These are phyloP conservation scores for Mobula hypostoma DNA, from an alignment of 2,113 vertebrate species.

Conservation along the genomic window DNA sequence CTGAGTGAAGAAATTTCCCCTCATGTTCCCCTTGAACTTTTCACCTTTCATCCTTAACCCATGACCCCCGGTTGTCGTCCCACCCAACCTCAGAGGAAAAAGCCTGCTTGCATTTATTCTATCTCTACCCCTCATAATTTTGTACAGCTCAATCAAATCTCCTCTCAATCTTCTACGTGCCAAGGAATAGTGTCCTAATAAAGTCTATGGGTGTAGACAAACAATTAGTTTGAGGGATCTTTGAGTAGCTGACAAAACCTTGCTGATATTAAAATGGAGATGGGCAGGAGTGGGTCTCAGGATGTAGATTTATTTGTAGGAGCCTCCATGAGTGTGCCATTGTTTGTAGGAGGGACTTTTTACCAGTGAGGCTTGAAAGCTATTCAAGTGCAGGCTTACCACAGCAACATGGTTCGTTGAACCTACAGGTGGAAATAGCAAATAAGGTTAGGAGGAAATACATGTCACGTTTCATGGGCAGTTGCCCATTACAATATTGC, in stretches of 20 bases:
- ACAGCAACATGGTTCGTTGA: background rate
- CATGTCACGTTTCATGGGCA: background rate
- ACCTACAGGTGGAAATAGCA: background rate
- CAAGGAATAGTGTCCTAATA: too few species aligned
- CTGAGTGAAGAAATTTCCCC: too few species aligned
- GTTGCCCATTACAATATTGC: background rate
- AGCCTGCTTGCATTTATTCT: too few species aligned
- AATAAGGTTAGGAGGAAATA: background rate
- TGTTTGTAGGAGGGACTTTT: background rate
- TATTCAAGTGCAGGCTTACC: background rate
- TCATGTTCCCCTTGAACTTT: too few species aligned
- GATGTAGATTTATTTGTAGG: background rate
- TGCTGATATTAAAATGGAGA: background rate
- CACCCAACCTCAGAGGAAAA: too few species aligned
- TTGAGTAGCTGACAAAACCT: background rate
- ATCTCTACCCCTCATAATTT: too few species aligned
- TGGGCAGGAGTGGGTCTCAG: background rate
- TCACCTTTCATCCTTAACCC: too few species aligned
- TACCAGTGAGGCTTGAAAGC: slow-evolving; percentile 3
- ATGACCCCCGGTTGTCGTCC: too few species aligned
- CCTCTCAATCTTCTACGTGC: too few species aligned
- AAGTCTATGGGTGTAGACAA: background rate
- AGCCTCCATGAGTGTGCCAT: background rate
- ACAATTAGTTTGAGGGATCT: background rate
- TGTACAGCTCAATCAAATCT: too few species aligned